Percentiles rank a stretch among this genome's conserved stretches.
phyloP scores from a whole-genome alignment of 2,888 invertebrate genomes.

The Calliphora vomitoria region DNA sequence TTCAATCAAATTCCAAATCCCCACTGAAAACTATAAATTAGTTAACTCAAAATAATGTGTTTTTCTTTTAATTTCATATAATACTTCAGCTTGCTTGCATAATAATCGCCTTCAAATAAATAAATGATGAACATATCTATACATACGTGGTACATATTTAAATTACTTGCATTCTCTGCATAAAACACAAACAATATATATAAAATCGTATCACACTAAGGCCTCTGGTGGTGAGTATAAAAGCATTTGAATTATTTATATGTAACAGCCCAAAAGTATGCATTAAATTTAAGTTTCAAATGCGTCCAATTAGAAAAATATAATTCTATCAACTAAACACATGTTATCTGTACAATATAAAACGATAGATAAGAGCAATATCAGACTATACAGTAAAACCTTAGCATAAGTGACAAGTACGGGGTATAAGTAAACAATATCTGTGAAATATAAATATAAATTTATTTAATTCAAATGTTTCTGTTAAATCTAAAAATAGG shows the following conservation, averaged over 20 bases:
- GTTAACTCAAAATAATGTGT: too few relatives aligned
- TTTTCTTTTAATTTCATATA: too few relatives aligned
- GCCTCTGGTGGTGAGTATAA: constrained; percentile 21
- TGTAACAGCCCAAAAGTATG: constrained; percentile 40
- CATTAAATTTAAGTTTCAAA: neutral
- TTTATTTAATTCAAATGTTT: neutral
- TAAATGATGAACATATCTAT: too few relatives aligned
- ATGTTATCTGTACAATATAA: constrained; percentile 39
- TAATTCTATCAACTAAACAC: constrained; percentile 7
- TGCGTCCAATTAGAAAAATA: constrained; percentile 20
- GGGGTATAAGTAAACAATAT: neutral
- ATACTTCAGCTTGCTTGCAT: too few relatives aligned
- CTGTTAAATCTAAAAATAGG: neutral
- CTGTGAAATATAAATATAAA: neutral
- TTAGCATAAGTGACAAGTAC: neutral
- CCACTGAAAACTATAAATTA: too few relatives aligned
- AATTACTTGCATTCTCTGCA: too few relatives aligned
- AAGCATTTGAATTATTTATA: neutral
- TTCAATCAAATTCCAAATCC: too few relatives aligned
- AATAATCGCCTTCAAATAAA: too few relatives aligned
- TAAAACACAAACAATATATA: neutral
- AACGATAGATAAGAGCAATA: constrained; percentile 41
- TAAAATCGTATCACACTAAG: neutral
- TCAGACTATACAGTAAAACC: constrained; percentile 45
- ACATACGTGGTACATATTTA: too few relatives aligned